Percentiles rank a stretch among this genome's conserved stretches.
phyloP scores from a whole-genome alignment of 2,113 vertebrate genomes.

The Tragulus kanchil region DNA sequence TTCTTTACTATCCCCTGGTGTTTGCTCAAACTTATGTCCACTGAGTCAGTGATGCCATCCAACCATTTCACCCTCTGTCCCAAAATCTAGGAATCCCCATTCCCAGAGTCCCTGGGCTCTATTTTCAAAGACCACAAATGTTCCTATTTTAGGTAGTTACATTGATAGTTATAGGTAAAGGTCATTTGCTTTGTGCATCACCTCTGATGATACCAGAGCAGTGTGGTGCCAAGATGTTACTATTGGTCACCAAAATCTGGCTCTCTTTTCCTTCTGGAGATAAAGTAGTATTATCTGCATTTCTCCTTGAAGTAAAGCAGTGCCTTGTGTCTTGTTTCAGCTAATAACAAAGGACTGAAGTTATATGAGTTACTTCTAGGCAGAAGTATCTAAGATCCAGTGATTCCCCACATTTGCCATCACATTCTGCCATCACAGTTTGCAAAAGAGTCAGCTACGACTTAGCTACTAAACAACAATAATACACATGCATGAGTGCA shows the following conservation, averaged over 20 bases:
- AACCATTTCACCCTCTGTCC: neutral
- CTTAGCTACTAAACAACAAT: neutral
- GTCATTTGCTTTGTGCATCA: neutral
- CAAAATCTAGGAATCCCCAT: neutral
- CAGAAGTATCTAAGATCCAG: neutral
- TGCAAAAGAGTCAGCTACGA: neutral
- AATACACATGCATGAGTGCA: neutral
- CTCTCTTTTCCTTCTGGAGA: neutral
- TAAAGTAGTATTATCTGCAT: neutral
- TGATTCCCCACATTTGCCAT: neutral
- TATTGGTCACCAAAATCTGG: neutral
- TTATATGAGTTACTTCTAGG: neutral
- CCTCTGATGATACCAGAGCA: neutral
- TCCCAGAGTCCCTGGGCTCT: neutral
- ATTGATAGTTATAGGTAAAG: neutral
- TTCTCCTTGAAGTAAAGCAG: neutral
- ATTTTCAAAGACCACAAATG: neutral
- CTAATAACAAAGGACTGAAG: neutral
- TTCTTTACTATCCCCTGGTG: neutral
- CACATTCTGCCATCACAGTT: neutral
- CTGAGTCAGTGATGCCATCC: neutral
- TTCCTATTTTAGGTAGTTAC: neutral
- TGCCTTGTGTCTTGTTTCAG: neutral
- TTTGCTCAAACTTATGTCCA: neutral
- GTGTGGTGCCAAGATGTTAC: neutral